Conservation (phyloP, 2,797 vertebrate genomes). For the Aselliscus stoliczkanus region DNA sequence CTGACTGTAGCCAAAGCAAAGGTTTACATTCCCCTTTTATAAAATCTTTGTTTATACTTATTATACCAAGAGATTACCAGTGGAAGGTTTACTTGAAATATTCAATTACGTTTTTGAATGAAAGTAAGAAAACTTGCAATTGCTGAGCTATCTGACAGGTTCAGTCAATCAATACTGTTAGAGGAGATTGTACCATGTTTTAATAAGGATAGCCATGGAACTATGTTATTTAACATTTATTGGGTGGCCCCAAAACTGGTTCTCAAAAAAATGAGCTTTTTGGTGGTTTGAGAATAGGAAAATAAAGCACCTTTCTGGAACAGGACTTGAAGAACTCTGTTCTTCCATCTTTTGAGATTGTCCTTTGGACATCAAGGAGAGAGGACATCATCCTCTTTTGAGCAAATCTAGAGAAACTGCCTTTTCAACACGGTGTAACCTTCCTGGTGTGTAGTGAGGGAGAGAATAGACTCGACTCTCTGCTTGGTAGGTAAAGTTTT, state of each 20-base stretch:
- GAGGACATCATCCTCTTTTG: neutral
- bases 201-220: neutral
- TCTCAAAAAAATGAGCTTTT: constrained; percentile 5
- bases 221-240: neutral
- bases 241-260: neutral
- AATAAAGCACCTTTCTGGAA: neutral
- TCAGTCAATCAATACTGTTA: neutral
- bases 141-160: neutral
- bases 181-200: neutral
- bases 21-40: neutral
- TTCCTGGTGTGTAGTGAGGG: neutral
- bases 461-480: neutral
- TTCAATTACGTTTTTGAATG: constrained; percentile 1
- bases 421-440: neutral
- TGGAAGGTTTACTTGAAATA: neutral
- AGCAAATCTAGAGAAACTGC: neutral
- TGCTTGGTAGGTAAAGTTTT: neutral
- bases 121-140: neutral
- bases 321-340: neutral
- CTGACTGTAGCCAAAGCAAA: neutral
- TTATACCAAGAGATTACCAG: neutral
- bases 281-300: neutral
- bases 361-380: neutral
- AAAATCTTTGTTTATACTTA: neutral
- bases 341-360: neutral